phyloP scores from a whole-genome alignment of 2,113 vertebrate species.

The Dicerorhinus sumatrensis region DNA sequence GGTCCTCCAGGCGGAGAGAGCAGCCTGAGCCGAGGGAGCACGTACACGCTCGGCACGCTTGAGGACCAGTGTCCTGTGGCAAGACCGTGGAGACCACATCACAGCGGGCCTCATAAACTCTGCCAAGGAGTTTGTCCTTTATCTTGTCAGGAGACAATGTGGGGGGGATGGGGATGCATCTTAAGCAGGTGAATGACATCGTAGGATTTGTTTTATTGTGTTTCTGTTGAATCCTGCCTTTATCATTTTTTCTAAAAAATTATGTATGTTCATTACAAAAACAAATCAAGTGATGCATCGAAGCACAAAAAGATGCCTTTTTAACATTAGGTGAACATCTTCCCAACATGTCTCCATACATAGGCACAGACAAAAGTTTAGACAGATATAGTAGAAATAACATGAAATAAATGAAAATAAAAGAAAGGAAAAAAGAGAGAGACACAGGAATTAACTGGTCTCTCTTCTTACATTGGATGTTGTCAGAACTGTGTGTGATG shows the following conservation, averaged over 20 bases:
- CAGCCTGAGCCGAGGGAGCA: not conserved
- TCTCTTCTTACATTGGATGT: not conserved
- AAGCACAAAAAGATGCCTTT: not conserved
- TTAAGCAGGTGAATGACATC: not conserved
- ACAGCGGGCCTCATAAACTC: not conserved
- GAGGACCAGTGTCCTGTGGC: not conserved
- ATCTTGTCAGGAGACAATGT: not conserved
- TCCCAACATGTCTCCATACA: not conserved
- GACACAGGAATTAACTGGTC: not conserved
- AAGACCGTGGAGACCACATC: not conserved
- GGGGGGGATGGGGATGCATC: not conserved
- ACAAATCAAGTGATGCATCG: not conserved
- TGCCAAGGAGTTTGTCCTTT: not conserved
- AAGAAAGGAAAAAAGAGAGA: not conserved
- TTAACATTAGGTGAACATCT: not conserved
- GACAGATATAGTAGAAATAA: not conserved
- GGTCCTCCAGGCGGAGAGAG: not conserved
- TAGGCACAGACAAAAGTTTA: not conserved
- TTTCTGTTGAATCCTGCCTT: not conserved
- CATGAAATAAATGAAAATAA: not conserved
- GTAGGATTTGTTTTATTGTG: not conserved
- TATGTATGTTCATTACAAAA: not conserved
- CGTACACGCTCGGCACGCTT: fast-evolving
- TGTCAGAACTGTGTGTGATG: not conserved
- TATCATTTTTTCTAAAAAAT: not conserved